Percentiles rank a stretch among this genome's conserved stretches.
phyloP scores from a whole-genome alignment of 2,797 vertebrate genomes.

The Melanogrammus aeglefinus region DNA sequence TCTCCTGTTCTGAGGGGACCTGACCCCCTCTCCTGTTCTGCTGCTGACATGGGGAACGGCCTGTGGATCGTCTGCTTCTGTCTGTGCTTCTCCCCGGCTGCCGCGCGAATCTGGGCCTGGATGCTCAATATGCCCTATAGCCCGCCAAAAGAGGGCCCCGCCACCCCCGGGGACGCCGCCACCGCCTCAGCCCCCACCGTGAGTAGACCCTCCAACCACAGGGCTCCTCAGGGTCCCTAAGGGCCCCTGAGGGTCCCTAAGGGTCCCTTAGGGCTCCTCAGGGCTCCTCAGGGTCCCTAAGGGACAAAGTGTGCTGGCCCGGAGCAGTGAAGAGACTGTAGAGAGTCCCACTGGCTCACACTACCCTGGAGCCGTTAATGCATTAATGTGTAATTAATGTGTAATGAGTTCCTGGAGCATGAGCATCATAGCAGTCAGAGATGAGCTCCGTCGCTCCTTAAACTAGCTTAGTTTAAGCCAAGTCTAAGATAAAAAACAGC shows the following conservation, averaged over 20 bases:
- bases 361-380: background rate
- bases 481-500: background rate
- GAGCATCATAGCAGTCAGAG: background rate
- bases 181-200: conserved; percentile 48
- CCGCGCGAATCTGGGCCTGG: conserved; percentile 79
- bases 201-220: conserved; percentile 29
- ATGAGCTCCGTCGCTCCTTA: background rate
- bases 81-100: conserved; percentile 49
- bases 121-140: conserved; percentile 80
- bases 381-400: background rate
- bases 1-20: too few species aligned
- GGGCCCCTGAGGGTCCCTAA: background rate
- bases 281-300: too few species aligned
- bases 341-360: background rate
- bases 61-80: conserved; percentile 56
- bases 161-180: conserved; percentile 41
- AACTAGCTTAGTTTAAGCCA: background rate
- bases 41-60: conserved; percentile 52
- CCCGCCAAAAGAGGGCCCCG: conserved; percentile 64
- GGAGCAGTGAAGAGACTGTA: too few species aligned
- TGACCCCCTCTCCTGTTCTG: too few species aligned
- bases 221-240: too few species aligned
- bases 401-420: background rate
- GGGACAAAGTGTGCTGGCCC: background rate
- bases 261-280: background rate